Evolutionary conservation across 2,113 vertebrate species (phyloP), one percentile per base, ranked within the genome.

Genomic region (Nestor notabilis): DNA sequence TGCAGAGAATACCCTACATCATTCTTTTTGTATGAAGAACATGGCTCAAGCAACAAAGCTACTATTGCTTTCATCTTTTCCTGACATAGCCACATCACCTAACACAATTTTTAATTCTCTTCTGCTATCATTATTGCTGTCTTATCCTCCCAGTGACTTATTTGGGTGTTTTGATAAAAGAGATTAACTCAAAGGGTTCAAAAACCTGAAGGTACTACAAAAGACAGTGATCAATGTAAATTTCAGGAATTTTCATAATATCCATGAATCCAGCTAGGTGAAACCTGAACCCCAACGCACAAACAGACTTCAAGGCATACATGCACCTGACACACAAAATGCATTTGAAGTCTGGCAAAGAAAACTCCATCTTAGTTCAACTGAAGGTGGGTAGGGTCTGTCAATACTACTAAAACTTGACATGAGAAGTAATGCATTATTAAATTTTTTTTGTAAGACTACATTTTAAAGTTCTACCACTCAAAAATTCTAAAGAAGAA

Each of bases 121-220:
- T 61, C 65, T 47, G 10, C 37, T 18, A 5, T 9, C 50, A 61
- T 35, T 61, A 82, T 5, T 6, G 12, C 18, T 71, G 37, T 31
- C 13, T 31, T 63, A 37, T 19, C 15, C n/a, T 70, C 18, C 13
- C 33, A 71, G 87, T 33, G 21, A 82, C 5, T 50, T 72, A 29
- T 4, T 35, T 16, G 1, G 7, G 9, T 0, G 1, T 19, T 13
- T 72, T 25, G 1, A 63, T 63, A 50, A 52, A 80, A 11, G 4
- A 65, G 27, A 3, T 27, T 37, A 92, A 74, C 14, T 81, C 11
- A 65, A 39, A 65, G 9, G 4, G 20, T 60, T 68, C 66, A 20
- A 78, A 83, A 75, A 83, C 25, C 13, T 66, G 8, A 43, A 39
- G 4, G 6, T 18, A 41, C 35, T 56, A 65, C 13, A 66, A 17